These are phyloP conservation scores for Entomyzon cyanotis DNA, from an alignment of 2,113 vertebrate genomes.

Conservation along the genomic window DNA sequence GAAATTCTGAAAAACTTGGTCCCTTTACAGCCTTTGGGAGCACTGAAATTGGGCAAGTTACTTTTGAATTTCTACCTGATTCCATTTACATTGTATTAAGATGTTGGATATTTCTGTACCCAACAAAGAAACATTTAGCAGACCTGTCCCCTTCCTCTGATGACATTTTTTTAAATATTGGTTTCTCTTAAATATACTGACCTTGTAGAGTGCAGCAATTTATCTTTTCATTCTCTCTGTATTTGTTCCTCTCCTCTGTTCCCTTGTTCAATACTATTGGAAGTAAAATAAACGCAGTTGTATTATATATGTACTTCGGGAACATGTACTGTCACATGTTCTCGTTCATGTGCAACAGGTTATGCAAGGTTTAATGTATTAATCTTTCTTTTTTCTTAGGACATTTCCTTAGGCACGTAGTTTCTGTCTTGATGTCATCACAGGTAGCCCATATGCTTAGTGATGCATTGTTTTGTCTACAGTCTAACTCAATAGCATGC, in stretches of 20 bases:
- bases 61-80: neutral
- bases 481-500: slow-evolving; percentile 21
- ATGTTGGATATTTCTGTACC: neutral
- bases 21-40: neutral
- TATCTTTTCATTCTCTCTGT: neutral
- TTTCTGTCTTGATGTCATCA: slow-evolving; percentile 23
- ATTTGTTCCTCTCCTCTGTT: neutral
- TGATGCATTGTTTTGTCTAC: slow-evolving; percentile 30
- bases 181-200: neutral
- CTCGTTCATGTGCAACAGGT: slow-evolving; percentile 47
- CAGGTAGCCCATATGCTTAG: slow-evolving; percentile 2
- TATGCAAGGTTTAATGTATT: neutral
- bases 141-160: neutral
- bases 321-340: neutral
- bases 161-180: neutral
- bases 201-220: neutral
- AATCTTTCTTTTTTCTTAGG: neutral
- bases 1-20: neutral
- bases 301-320: neutral
- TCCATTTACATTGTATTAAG: neutral
- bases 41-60: neutral
- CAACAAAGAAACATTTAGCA: neutral
- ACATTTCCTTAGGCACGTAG: neutral
- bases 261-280: neutral
- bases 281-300: neutral